phyloP scores from a whole-genome alignment of 2,797 vertebrate species.

The Alauda arvensis region DNA sequence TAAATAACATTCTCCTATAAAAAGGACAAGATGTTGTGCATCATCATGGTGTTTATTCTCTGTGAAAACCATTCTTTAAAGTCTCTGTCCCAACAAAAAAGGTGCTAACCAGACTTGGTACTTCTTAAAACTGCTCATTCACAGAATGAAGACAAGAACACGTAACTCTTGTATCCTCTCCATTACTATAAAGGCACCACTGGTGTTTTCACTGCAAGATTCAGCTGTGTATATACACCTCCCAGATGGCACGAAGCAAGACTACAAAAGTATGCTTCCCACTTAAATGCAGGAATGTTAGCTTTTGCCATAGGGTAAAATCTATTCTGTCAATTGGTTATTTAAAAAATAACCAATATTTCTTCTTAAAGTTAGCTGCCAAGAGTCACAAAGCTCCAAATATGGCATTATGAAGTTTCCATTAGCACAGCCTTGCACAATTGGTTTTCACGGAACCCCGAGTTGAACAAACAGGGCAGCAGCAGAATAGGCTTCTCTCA shows the following conservation, averaged over 20 bases:
- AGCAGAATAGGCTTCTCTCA: not conserved
- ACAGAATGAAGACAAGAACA: constrained; percentile 24
- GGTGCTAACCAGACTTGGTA: not conserved
- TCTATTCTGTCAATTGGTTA: not conserved
- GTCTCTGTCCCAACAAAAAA: constrained; percentile 17
- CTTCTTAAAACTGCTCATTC: constrained; percentile 26
- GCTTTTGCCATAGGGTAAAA: not conserved
- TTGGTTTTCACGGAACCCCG: not conserved
- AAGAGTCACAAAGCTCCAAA: not conserved
- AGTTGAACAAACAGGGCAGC: not conserved
- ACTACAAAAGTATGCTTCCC: constrained; percentile 14
- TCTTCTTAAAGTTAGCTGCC: not conserved
- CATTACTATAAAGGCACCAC: constrained; percentile 59
- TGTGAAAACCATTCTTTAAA: constrained; percentile 20
- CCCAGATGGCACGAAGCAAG: constrained; percentile 45
- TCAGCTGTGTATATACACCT: constrained; percentile 50
- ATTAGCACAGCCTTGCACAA: not conserved
- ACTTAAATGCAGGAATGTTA: not conserved
- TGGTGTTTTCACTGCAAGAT: constrained; percentile 49
- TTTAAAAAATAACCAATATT: not conserved
- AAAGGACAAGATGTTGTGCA: not conserved
- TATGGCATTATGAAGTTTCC: not conserved
- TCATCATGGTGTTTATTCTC: not conserved
- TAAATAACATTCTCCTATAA: constrained; percentile 24
- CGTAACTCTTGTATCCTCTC: not conserved